Evolutionary conservation across 2,888 invertebrate genomes (phyloP).

Genomic region (Eilema depressum): DNA sequence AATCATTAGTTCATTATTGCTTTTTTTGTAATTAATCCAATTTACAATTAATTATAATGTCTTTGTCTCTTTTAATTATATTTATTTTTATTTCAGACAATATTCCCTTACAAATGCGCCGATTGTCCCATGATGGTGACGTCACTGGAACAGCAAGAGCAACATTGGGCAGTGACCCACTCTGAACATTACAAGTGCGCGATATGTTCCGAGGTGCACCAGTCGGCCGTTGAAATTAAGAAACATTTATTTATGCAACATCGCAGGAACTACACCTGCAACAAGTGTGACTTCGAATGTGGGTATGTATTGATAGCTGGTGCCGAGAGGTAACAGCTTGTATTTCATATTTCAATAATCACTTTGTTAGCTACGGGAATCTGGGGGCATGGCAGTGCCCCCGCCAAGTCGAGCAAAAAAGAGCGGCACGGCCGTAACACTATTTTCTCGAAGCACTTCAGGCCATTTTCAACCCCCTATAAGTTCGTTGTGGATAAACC

Average conservation of each 20-base stretch:
- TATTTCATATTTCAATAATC: no score
- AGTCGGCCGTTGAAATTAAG: slow-evolving; percentile 40
- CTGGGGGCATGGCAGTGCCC: no score
- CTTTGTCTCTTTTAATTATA: not conserved
- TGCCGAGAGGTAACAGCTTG: no score
- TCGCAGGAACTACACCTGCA: slow-evolving; percentile 53
- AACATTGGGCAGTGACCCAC: slow-evolving; percentile 37
- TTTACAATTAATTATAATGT: no score
- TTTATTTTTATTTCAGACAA: slow-evolving; percentile 17
- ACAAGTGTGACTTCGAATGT: slow-evolving; percentile 49
- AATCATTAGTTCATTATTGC: no score
- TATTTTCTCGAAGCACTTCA: no score
- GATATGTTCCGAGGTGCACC: slow-evolving; percentile 50
- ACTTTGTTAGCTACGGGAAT: no score
- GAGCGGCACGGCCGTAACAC: no score
- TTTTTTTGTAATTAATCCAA: no score
- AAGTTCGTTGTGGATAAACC: no score
- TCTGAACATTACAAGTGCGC: slow-evolving; percentile 47
- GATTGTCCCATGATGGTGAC: slow-evolving; percentile 24
- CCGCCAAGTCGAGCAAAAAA: no score
- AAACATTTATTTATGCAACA: slow-evolving; percentile 54
- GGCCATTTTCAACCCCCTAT: no score
- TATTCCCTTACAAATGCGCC: slow-evolving; percentile 29
- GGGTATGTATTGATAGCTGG: slow-evolving; percentile 44
- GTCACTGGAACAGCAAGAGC: slow-evolving; percentile 12